Conservation (phyloP, 2,888 invertebrate genomes). For the Habroteleia sp. region DNA sequence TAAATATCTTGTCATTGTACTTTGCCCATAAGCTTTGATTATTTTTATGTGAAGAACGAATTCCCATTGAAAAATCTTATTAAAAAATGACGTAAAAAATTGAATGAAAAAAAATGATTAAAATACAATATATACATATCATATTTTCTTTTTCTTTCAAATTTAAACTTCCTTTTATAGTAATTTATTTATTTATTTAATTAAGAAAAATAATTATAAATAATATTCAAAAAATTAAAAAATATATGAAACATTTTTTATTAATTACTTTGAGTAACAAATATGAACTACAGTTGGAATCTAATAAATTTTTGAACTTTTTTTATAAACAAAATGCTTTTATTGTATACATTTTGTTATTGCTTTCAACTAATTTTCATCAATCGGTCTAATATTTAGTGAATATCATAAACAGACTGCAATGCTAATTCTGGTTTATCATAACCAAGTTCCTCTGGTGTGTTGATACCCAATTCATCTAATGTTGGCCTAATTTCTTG, state of each 20-base stretch:
- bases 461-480: slow-evolving; percentile 94
- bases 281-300: slow-evolving; percentile 2
- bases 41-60: slow-evolving; percentile 73
- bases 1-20: slow-evolving; percentile 63
- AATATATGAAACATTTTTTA: no score
- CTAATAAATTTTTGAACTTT: slow-evolving; percentile 3
- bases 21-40: slow-evolving; percentile 73
- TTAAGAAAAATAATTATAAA: no score
- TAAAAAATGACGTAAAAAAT: slow-evolving; percentile 68
- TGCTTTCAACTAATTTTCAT: slow-evolving; percentile 13
- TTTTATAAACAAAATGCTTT: slow-evolving; percentile 51
- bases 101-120: slow-evolving; percentile 70
- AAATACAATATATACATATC: slow-evolving; percentile 74
- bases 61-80: slow-evolving; percentile 67
- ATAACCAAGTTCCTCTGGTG: slow-evolving; percentile 97
- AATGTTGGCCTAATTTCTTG: slow-evolving; percentile 96
- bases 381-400: slow-evolving; percentile 74
- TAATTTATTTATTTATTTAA: no score
- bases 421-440: slow-evolving; percentile 97
- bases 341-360: slow-evolving; percentile 27
- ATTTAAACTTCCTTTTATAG: slow-evolving; percentile 6
- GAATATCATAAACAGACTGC: slow-evolving; percentile 87
- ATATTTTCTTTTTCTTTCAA: slow-evolving; percentile 60
- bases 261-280: slow-evolving; percentile 4
- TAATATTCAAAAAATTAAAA: no score